phyloP scores from a whole-genome alignment of 2,113 vertebrate species.

The Nothoprocta pentlandii region DNA sequence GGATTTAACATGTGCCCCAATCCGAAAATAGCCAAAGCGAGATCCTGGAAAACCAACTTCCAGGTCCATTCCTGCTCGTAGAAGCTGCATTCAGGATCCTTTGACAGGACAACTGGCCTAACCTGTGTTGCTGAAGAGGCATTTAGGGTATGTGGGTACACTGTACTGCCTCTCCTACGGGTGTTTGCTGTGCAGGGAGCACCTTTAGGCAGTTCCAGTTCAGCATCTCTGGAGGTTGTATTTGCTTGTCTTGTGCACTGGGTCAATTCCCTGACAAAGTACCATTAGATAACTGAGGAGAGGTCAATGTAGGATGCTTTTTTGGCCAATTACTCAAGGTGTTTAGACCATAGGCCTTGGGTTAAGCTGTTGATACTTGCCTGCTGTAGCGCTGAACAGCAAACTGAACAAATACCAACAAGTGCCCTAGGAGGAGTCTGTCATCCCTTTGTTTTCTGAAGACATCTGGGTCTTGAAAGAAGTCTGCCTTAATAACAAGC shows the following conservation, averaged over 20 bases:
- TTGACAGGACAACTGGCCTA: background rate
- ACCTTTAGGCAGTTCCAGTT: background rate
- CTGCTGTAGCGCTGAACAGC: background rate
- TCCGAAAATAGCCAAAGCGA: background rate
- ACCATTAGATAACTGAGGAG: no score
- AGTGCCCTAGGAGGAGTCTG: background rate
- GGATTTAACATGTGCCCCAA: fast-evolving
- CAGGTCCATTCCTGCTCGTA: background rate
- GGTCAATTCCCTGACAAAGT: background rate
- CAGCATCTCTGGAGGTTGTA: background rate
- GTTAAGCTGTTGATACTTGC: constrained; percentile 22
- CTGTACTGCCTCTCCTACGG: background rate
- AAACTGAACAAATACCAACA: background rate
- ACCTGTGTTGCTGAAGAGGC: background rate
- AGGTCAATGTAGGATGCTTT: background rate
- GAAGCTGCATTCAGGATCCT: background rate
- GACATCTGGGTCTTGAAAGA: constrained; percentile 29
- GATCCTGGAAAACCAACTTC: no score
- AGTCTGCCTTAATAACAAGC: constrained; percentile 37
- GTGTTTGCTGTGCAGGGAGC: background rate
- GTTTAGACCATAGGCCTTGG: background rate
- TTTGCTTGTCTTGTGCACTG: background rate
- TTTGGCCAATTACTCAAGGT: background rate
- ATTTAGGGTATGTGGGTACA: no score
- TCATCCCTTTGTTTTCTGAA: constrained; percentile 48